Evolutionary conservation across 2,797 vertebrate genomes (phyloP).

Genomic region (Argyrosomus regius): DNA sequence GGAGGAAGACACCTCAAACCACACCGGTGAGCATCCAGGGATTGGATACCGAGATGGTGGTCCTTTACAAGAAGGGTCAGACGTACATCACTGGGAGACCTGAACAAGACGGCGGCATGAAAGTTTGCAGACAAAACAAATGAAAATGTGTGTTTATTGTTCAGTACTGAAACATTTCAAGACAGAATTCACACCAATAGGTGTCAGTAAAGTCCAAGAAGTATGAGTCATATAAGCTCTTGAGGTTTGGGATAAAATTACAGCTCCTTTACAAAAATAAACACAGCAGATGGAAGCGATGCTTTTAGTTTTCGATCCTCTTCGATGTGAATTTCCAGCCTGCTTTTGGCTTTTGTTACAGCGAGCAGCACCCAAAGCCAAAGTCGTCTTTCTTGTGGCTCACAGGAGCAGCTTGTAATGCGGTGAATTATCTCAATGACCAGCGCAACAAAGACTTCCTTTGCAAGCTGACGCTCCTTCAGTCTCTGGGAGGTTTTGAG

Average conservation of each 20-base stretch:
- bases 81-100: not conserved
- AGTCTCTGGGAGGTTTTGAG: not conserved
- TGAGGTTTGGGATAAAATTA: not conserved
- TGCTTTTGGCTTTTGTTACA: not conserved
- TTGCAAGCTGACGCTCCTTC: not conserved
- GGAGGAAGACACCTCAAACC: no score
- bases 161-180: not conserved
- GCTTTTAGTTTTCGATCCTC: not conserved
- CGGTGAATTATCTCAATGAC: conserved; percentile 42
- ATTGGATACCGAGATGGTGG: no score
- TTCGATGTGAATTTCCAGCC: not conserved
- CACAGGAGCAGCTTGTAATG: not conserved
- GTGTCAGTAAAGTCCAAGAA: conserved; percentile 9
- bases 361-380: not conserved
- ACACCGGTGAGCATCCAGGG: no score
- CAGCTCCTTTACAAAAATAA: not conserved
- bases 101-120: not conserved
- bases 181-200: not conserved
- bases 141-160: no score
- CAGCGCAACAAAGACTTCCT: not conserved
- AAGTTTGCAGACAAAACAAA: no score
- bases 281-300: not conserved
- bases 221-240: not conserved
- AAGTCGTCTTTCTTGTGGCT: not conserved
- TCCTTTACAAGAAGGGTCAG: no score